Percentiles rank a stretch among this genome's conserved stretches.
These are phyloP conservation scores for Philereme transversata DNA, from an alignment of 2,888 invertebrate genomes.

Conservation along the genomic window DNA sequence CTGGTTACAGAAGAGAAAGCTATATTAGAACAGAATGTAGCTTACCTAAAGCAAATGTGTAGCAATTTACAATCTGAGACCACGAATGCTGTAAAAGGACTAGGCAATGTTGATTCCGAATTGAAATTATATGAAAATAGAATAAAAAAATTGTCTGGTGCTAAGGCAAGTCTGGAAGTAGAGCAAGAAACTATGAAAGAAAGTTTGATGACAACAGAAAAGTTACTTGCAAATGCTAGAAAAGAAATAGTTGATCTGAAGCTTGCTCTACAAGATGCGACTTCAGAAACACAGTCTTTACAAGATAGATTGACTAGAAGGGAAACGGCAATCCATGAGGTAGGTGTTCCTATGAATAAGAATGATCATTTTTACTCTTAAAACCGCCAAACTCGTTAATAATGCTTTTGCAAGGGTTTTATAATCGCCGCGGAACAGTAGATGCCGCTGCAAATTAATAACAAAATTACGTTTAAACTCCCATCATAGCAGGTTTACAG, in stretches of 20 bases:
- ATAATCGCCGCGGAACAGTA: no score
- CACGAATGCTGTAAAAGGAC: slow-evolving; percentile 49
- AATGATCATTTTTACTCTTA: neutral
- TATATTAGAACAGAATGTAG: slow-evolving; percentile 71
- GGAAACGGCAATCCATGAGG: slow-evolving; percentile 64
- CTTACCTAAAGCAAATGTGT: slow-evolving; percentile 75
- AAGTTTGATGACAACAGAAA: slow-evolving; percentile 83
- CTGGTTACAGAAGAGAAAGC: slow-evolving; percentile 71
- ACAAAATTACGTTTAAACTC: no score
- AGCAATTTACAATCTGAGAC: slow-evolving; percentile 64
- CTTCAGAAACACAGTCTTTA: slow-evolving; percentile 84
- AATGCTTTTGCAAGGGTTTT: no score
- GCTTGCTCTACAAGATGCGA: slow-evolving; percentile 86
- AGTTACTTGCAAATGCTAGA: slow-evolving; percentile 87
- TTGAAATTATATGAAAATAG: slow-evolving; percentile 75
- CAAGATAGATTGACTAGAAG: slow-evolving; percentile 70
- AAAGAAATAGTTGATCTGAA: slow-evolving; percentile 86
- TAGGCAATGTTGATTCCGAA: slow-evolving; percentile 67
- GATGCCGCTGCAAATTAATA: no score
- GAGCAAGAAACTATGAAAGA: slow-evolving; percentile 85
- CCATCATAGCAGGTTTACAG: no score
- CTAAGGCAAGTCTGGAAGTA: slow-evolving; percentile 86
- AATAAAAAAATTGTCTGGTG: slow-evolving; percentile 75
- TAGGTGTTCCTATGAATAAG: slow-evolving; percentile 34
- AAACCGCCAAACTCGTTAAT: neutral